Conservation (phyloP, 1,140 invertebrate species). For the Hyphantria cunea region DNA sequence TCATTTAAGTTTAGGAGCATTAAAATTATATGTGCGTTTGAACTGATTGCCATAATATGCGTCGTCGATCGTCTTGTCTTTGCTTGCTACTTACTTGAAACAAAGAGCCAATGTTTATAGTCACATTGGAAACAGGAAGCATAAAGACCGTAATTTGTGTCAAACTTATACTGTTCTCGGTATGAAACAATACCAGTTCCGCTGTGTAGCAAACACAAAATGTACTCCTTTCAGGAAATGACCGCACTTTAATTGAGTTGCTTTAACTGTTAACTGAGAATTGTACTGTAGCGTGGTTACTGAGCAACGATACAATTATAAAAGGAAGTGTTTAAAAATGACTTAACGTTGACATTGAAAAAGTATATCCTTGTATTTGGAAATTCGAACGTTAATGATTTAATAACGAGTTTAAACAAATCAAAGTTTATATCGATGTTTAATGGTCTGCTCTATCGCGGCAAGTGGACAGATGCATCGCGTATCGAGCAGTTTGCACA, state of each 20-base stretch:
- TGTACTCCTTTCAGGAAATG: slow-evolving; percentile 69
- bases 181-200: slow-evolving; percentile 79
- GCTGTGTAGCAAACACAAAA: slow-evolving; percentile 65
- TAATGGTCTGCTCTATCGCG: slow-evolving; percentile 23
- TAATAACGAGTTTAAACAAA: slow-evolving; percentile 6
- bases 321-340: slow-evolving; percentile 33
- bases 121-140: slow-evolving; percentile 77
- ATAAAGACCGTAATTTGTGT: slow-evolving; percentile 66
- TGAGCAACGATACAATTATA: slow-evolving; percentile 20
- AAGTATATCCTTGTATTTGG: slow-evolving; percentile 24
- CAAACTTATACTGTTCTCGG: slow-evolving; percentile 66
- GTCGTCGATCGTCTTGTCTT: slow-evolving; percentile 22
- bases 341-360: slow-evolving; percentile 28
- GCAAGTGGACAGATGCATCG: slow-evolving; percentile 77
- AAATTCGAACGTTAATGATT: slow-evolving; percentile 23
- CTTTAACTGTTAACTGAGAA: slow-evolving; percentile 39
- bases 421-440: slow-evolving; percentile 44
- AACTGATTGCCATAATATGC: background rate
- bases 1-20: background rate
- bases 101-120: slow-evolving; percentile 69
- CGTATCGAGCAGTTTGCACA: slow-evolving; percentile 69
- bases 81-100: slow-evolving; percentile 35
- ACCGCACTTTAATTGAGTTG: slow-evolving; percentile 50
- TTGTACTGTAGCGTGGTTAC: slow-evolving; percentile 22
- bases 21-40: background rate